Percentiles rank a stretch among this genome's conserved stretches.
phyloP scores from a whole-genome alignment of 2,113 vertebrate genomes.

The Halichoerus grypus region DNA sequence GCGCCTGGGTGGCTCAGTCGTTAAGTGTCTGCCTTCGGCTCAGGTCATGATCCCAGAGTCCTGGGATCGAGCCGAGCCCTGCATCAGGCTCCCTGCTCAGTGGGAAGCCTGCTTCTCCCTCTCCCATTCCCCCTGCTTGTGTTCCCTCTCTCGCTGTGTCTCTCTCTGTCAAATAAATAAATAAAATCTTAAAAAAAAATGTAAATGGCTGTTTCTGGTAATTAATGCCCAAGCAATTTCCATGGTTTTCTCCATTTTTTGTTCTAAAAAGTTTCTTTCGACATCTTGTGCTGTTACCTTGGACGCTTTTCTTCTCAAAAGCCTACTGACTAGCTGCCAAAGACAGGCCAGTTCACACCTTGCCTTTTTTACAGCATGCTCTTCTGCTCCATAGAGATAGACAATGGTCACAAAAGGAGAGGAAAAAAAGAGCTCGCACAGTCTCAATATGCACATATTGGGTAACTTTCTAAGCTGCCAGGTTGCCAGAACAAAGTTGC shows the following conservation, averaged over 20 bases:
- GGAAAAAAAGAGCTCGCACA: neutral
- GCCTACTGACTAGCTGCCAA: neutral
- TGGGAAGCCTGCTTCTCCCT: too few species aligned
- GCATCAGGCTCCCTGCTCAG: too few species aligned
- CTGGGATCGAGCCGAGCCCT: too few species aligned
- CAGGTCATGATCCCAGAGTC: too few species aligned
- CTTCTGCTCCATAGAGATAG: constrained; percentile 53
- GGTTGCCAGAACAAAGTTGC: constrained; percentile 19
- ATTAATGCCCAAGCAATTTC: constrained; percentile 8
- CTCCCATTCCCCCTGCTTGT: too few species aligned
- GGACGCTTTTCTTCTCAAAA: constrained; percentile 63
- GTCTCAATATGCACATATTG: neutral
- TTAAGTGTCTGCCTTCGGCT: too few species aligned
- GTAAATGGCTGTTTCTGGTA: constrained; percentile 32
- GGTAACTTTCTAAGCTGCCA: constrained; percentile 18
- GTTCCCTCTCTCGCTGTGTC: too few species aligned
- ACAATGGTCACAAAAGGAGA: constrained; percentile 50
- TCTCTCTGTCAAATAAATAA: too few species aligned
- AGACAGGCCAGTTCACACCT: neutral
- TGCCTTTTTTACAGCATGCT: neutral
- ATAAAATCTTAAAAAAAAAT: neutral
- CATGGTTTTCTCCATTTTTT: neutral
- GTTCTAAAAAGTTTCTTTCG: constrained; percentile 58
- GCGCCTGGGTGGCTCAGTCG: too few species aligned
- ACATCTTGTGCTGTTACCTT: constrained; percentile 41